These are phyloP conservation scores for Carcharodon carcharias DNA, from an alignment of 2,797 vertebrate species.

Conservation along the genomic window DNA sequence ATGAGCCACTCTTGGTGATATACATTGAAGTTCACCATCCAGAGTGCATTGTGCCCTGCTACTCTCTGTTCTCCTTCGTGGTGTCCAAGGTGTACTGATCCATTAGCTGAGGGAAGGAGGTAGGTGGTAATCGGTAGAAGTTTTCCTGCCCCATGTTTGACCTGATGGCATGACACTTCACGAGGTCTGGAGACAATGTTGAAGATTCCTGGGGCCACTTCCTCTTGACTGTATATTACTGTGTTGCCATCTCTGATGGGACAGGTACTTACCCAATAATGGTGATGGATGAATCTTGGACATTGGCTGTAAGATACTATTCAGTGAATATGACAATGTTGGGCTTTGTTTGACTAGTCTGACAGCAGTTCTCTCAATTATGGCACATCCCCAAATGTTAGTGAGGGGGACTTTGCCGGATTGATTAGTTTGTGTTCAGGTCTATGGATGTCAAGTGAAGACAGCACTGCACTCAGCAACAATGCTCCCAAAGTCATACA, in stretches of 20 bases:
- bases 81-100: background rate
- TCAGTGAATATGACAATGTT: background rate
- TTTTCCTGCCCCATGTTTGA: background rate
- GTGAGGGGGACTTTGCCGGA: background rate
- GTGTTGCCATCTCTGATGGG: background rate
- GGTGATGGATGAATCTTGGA: background rate
- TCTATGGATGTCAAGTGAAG: background rate
- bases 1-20: background rate
- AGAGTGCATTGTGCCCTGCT: background rate
- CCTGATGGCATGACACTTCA: background rate
- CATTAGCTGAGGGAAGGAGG: background rate
- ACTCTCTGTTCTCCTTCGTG: background rate
- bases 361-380: background rate
- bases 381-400: background rate
- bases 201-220: background rate
- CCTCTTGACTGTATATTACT: background rate
- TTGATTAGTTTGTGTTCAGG: background rate
- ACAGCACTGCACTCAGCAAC: background rate
- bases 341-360: background rate
- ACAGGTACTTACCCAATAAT: background rate
- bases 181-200: background rate
- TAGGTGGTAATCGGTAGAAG: background rate
- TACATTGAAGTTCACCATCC: background rate
- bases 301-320: background rate
- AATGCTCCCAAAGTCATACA: background rate